Base-by-base conservation (phyloP, 2,113 vertebrate species). In the Penelope pileata region DNA sequence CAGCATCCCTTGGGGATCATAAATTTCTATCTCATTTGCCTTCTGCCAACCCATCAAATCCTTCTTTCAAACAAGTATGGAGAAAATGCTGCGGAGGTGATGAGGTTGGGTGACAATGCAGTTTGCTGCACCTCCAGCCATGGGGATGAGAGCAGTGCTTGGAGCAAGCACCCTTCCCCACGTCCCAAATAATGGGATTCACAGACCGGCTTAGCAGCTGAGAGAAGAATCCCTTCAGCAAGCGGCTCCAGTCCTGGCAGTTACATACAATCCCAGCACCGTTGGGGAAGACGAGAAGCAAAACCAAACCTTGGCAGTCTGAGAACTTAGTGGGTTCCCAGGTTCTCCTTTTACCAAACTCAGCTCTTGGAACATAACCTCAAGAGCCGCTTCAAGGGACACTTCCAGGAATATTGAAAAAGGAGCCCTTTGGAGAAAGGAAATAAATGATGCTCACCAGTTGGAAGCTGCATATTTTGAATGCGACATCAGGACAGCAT, bases 91-190 rank as follows among this genome's bases (percentile, higher is more conserved):
- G 23, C 53, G 9, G 38, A 66, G 48, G 34, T 32, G 60, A 66
- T 22, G 36, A 0, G 43, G 74, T 30, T 63, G 2, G 10, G n/a
- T 50, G 26, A 5, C 18, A 54, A 54, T 34, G 29, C 1, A 40
- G 7, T 10, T 2, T n/a, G 48, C 68, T 56, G 69, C 69, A 8
- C 21, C 19, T 63, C 63, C 58, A 43, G 72, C 13, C 16, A 5
- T 0, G 24, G 0, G 10, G 64, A 34, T 30, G 40, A 12, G 12
- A 70, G 19, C 24, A 12, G 60, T 0, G 27, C 53, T 45, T 15
- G 32, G 27, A 43, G 45, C 12, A 40, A 56, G 45, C 18, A 9
- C 34, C 43, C 23, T 0, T 13, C 12, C 34, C 32, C 34, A 56
- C 67, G 43, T 7, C 18, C 21, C 5, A 9, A 63, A 45, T 9